Percentiles rank a stretch among this genome's conserved stretches.
Evolutionary conservation across 2,888 invertebrate genomes (phyloP).

Genomic region (Petrolisthes manimaculis): DNA sequence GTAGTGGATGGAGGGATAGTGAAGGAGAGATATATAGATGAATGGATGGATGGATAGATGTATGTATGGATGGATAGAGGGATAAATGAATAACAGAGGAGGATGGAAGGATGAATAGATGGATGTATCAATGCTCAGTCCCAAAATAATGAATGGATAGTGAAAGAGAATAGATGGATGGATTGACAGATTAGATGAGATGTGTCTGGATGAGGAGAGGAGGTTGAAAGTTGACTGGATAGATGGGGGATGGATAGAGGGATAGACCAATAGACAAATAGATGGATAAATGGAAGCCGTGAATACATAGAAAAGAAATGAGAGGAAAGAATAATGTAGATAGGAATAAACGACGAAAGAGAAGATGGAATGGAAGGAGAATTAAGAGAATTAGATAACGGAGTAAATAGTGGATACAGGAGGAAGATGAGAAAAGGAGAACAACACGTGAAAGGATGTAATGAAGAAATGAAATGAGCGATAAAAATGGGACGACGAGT

Average conservation of each 20-base stretch:
- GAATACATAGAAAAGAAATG: background rate
- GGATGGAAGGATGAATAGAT: background rate
- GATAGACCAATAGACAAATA: background rate
- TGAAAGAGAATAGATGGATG: background rate
- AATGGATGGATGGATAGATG: background rate
- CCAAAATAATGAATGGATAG: background rate
- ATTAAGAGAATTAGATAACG: no score
- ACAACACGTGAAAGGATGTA: background rate
- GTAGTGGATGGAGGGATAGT: background rate
- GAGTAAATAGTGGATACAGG: no score
- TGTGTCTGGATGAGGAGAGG: no score
- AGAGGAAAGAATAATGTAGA: background rate
- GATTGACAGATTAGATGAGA: background rate
- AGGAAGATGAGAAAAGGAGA: no score
- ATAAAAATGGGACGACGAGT: background rate
- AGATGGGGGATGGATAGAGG: background rate
- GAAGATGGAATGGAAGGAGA: background rate
- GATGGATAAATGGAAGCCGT: background rate
- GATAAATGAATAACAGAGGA: background rate
- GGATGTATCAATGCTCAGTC: background rate
- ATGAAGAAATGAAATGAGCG: background rate
- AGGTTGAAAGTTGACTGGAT: background rate
- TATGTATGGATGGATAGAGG: background rate
- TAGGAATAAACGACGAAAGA: background rate
- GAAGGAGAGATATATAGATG: background rate